Conservation (phyloP, 2,113 vertebrate species). For the Psilopsiagon aymara region DNA sequence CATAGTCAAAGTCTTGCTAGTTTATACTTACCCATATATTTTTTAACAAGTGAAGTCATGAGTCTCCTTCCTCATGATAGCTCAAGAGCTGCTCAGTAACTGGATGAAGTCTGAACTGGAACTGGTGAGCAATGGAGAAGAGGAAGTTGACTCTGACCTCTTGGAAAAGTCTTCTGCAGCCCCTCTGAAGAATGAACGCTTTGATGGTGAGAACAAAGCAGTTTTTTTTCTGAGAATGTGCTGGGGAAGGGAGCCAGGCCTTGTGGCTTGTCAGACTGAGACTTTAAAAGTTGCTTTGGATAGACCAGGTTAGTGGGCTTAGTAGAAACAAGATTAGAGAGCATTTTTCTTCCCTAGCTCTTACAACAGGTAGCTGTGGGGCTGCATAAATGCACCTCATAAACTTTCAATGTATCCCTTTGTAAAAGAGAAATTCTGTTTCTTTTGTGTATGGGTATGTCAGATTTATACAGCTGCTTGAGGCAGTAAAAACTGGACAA, state of each 20-base stretch:
- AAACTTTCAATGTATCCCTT: neutral
- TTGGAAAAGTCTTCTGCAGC: neutral
- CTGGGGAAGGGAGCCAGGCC: neutral
- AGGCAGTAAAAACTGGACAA: neutral
- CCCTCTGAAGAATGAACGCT: slow-evolving; percentile 71
- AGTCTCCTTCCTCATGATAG: slow-evolving; percentile 65
- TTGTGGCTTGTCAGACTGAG: neutral
- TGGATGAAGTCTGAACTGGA: slow-evolving; percentile 88
- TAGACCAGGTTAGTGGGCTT: neutral
- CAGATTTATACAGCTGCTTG: neutral
- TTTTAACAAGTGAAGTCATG: slow-evolving; percentile 17
- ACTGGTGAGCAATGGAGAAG: slow-evolving; percentile 74
- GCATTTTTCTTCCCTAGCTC: neutral
- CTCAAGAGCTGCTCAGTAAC: slow-evolving; percentile 83
- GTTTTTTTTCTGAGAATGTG: neutral
- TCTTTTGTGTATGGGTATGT: neutral
- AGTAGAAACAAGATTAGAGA: neutral
- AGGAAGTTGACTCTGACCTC: slow-evolving; percentile 10
- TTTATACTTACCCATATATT: neutral
- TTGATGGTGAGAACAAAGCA: slow-evolving; percentile 83
- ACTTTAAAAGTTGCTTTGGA: neutral
- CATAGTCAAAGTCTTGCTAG: neutral
- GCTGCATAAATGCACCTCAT: neutral
- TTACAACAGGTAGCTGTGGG: neutral
- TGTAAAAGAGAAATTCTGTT: neutral